Conservation (phyloP, 2,888 invertebrate species). For the Laspeyria flexula region DNA sequence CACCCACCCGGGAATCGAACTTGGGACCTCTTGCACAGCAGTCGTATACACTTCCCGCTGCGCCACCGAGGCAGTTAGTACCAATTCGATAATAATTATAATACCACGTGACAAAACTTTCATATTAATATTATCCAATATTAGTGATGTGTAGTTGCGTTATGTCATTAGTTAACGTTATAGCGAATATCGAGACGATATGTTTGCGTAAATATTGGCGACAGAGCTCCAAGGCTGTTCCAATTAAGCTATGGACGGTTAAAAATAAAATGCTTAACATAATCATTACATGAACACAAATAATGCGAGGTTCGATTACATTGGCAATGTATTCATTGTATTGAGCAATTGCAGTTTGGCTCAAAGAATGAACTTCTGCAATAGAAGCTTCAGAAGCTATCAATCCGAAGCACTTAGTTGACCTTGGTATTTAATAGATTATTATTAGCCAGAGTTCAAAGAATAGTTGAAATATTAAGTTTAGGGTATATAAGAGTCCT, state of each 20-base stretch:
- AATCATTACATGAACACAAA: constrained; percentile 35
- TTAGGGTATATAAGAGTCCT: too few species aligned
- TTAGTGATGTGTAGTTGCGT: constrained; percentile 38
- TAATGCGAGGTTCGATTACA: constrained; percentile 1
- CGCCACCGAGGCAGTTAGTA: too few species aligned
- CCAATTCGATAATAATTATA: too few species aligned
- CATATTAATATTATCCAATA: constrained; percentile 21
- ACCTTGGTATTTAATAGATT: too few species aligned
- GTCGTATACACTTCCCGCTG: too few species aligned
- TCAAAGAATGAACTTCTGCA: neutral
- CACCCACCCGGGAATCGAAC: too few species aligned
- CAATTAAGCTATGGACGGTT: constrained; percentile 53
- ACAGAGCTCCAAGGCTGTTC: constrained; percentile 66
- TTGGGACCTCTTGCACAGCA: too few species aligned
- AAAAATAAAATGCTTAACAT: constrained; percentile 49
- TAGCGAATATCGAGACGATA: constrained; percentile 46
- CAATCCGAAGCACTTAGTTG: too few species aligned
- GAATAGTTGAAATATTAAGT: too few species aligned
- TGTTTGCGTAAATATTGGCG: constrained; percentile 71
- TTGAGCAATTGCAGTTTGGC: neutral
- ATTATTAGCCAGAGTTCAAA: too few species aligned
- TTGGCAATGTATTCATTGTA: neutral
- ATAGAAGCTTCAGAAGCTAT: neutral
- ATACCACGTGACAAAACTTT: neutral
- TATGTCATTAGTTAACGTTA: constrained; percentile 63